Percentiles rank a stretch among this genome's conserved stretches.
phyloP scores from a whole-genome alignment of 1,140 invertebrate genomes.

The Tachypleus tridentatus region DNA sequence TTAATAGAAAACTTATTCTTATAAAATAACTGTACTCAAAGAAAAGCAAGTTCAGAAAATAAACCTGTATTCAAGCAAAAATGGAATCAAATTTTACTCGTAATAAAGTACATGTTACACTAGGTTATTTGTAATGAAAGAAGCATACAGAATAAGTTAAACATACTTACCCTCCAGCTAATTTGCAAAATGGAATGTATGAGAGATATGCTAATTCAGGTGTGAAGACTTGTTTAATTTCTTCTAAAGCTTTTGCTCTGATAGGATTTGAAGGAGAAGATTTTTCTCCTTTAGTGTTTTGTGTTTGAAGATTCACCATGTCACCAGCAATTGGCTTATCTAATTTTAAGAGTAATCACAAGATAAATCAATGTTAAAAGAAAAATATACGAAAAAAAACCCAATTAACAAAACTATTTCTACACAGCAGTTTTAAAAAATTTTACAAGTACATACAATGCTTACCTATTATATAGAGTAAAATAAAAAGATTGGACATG shows the following conservation, averaged over 20 bases:
- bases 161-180: conserved; percentile 52
- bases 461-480: too few species aligned
- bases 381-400: too few species aligned
- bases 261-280: conserved; percentile 3
- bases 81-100: background rate
- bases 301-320: too few species aligned
- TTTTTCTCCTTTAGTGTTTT: too few species aligned
- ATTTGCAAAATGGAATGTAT: conserved; percentile 64
- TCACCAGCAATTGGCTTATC: too few species aligned
- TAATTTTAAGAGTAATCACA: too few species aligned
- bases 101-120: background rate
- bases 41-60: background rate
- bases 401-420: too few species aligned
- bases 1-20: background rate
- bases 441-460: too few species aligned
- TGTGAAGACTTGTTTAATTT: conserved; percentile 66
- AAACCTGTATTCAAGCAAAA: conserved; percentile 1
- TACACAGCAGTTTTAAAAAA: too few species aligned
- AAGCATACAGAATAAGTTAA: background rate
- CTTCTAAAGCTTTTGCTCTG: conserved; percentile 45
- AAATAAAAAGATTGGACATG: too few species aligned
- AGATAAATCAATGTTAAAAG: too few species aligned
- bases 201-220: conserved; percentile 66
- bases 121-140: background rate
- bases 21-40: background rate